Conservation (phyloP, 2,888 invertebrate species). For the Microctonus brassicae region DNA sequence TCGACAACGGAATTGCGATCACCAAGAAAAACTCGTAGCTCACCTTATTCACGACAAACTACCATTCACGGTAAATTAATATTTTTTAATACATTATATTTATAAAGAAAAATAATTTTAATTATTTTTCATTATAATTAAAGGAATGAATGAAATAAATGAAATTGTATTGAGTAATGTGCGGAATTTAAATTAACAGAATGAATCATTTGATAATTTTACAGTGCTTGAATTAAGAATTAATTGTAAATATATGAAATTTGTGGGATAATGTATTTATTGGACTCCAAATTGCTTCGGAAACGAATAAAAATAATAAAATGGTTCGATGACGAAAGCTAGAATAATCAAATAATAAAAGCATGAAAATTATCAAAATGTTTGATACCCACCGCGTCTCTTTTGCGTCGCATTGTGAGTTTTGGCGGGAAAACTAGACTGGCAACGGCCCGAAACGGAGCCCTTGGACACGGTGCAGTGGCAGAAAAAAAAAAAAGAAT, state of each 20-base stretch:
- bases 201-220: background rate
- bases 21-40: slow-evolving; percentile 55
- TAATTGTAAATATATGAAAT: slow-evolving; percentile 28
- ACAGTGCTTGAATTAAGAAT: background rate
- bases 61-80: slow-evolving; percentile 62
- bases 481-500: background rate
- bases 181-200: background rate
- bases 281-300: slow-evolving; percentile 20
- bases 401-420: slow-evolving; percentile 32
- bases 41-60: slow-evolving; percentile 62
- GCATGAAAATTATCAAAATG: slow-evolving; percentile 1
- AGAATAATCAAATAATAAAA: background rate
- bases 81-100: too few species aligned
- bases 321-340: slow-evolving; percentile 30
- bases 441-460: slow-evolving; percentile 38
- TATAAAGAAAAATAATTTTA: background rate
- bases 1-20: slow-evolving; percentile 50
- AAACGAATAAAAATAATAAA: slow-evolving; percentile 16
- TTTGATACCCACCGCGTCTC: background rate
- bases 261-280: background rate
- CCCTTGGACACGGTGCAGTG: slow-evolving; percentile 21
- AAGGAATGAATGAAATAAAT: too few species aligned
- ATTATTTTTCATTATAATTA: too few species aligned
- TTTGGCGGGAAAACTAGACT: slow-evolving; percentile 59
- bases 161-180: too few species aligned